Evolutionary conservation across 2,888 invertebrate species (phyloP).

Genomic region (Lasioglossum marginatum): DNA sequence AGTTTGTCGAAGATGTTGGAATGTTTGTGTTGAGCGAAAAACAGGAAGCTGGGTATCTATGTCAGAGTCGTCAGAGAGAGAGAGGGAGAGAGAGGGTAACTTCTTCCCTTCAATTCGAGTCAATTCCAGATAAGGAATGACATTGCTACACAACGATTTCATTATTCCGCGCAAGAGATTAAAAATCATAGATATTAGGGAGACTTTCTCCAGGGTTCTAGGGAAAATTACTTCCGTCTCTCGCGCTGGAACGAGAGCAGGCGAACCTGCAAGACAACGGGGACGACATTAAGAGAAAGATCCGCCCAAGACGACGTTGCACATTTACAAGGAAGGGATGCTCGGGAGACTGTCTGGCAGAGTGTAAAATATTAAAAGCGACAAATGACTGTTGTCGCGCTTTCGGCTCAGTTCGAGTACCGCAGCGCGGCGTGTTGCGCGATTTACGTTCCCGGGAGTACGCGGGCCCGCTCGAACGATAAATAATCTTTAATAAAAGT

Average conservation of each 20-base stretch:
- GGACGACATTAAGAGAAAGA: not conserved
- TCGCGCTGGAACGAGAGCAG: not conserved
- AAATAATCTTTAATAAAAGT: slow-evolving; percentile 51
- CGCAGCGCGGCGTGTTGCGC: not conserved
- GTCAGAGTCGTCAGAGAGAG: no score
- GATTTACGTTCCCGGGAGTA: slow-evolving; percentile 1
- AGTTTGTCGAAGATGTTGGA: not conserved
- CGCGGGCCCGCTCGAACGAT: slow-evolving; percentile 12
- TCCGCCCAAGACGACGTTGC: not conserved
- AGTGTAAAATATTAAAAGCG: slow-evolving; percentile 28
- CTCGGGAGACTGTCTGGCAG: not conserved
- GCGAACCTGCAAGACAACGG: not conserved
- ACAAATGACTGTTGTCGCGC: slow-evolving; percentile 41
- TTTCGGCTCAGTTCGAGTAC: not conserved
- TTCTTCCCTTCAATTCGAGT: no score
- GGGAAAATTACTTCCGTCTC: not conserved
- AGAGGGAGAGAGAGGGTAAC: no score
- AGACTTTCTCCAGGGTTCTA: no score
- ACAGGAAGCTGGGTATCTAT: not conserved
- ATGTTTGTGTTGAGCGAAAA: not conserved
- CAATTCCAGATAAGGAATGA: no score
- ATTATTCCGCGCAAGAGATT: no score
- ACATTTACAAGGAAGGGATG: not conserved
- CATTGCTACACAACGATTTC: no score
- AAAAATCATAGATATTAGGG: no score